These are phyloP conservation scores for Pseudopodoces humilis DNA, from an alignment of 2,113 vertebrate species.

Conservation along the genomic window DNA sequence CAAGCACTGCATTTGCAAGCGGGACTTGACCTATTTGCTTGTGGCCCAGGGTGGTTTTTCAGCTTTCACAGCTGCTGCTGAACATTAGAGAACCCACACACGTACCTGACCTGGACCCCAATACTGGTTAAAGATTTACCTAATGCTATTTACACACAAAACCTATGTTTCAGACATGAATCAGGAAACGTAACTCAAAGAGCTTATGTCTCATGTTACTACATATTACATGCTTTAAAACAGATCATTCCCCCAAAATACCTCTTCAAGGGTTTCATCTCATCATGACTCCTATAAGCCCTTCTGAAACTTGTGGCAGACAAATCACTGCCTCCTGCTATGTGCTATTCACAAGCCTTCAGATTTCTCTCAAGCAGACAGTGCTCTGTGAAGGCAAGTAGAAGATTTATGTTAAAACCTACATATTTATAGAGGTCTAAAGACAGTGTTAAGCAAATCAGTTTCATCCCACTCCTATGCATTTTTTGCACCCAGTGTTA, in stretches of 20 bases:
- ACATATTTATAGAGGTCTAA: neutral
- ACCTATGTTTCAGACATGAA: neutral
- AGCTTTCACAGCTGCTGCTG: neutral
- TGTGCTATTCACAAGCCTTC: neutral
- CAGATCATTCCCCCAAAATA: neutral
- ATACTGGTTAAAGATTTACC: neutral
- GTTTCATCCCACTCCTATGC: neutral
- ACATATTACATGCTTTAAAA: neutral
- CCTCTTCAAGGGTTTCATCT: neutral
- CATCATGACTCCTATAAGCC: neutral
- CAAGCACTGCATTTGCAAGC: neutral
- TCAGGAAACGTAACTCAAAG: neutral
- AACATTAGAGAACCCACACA: rapidly evolving
- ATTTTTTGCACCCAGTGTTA: neutral
- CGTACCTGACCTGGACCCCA: rapidly evolving
- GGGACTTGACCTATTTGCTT: neutral
- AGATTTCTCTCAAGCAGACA: neutral
- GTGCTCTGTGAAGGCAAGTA: neutral
- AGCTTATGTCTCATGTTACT: neutral
- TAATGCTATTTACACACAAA: neutral
- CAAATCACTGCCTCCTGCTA: neutral
- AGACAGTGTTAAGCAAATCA: neutral
- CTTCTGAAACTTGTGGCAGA: neutral
- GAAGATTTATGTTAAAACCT: neutral
- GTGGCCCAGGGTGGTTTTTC: neutral